Percentiles rank a stretch among this genome's conserved stretches.
Conservation (phyloP, 2,888 invertebrate species). For the Yponomeuta evonymella region DNA sequence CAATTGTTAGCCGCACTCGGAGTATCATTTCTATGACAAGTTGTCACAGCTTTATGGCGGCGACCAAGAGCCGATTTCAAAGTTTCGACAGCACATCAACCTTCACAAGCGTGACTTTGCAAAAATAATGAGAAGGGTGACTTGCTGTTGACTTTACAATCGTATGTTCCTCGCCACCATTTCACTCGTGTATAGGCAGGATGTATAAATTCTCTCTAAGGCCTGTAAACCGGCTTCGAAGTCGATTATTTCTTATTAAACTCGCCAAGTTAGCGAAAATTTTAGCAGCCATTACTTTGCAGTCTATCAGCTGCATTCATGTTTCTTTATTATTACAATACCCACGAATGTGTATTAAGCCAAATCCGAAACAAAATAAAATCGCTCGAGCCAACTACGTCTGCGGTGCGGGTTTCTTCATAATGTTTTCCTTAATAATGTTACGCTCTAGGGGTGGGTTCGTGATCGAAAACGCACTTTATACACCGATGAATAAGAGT, state of each 20-base stretch:
- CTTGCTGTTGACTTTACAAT: no score
- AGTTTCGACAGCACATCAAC: neutral
- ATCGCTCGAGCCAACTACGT: neutral
- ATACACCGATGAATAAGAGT: no score
- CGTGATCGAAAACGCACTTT: no score
- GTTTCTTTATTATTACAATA: neutral
- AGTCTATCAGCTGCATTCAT: neutral
- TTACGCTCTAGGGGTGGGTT: no score
- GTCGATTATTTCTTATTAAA: conserved; percentile 3
- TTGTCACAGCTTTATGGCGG: neutral
- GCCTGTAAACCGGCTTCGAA: neutral
- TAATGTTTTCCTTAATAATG: no score
- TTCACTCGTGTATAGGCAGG: neutral
- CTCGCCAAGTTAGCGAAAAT: neutral
- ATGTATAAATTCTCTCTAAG: neutral
- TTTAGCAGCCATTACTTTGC: neutral
- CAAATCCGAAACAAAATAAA: neutral
- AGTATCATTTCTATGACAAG: neutral
- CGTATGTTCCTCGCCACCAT: neutral
- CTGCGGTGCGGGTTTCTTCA: no score
- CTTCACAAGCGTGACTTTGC: no score
- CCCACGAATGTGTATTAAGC: neutral
- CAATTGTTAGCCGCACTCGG: neutral
- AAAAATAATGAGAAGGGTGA: no score
- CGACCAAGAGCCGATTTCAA: neutral